These are phyloP conservation scores for Nansenia antarctica DNA, from an alignment of 2,113 vertebrate genomes.

Conservation along the genomic window DNA sequence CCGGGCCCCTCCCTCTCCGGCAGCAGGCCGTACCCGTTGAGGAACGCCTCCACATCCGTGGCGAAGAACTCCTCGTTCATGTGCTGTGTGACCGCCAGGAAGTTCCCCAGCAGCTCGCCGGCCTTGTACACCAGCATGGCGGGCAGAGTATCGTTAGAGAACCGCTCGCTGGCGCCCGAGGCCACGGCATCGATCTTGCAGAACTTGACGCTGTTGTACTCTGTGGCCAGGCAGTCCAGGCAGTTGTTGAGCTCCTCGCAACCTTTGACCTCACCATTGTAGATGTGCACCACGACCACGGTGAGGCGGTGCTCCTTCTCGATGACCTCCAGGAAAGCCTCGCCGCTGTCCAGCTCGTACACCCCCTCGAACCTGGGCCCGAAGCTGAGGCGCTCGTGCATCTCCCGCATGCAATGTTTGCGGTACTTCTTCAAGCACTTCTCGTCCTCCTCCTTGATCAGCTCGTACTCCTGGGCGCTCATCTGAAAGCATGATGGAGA, in stretches of 20 bases:
- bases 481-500: conserved; percentile 75
- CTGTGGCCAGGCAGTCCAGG: conserved; percentile 82
- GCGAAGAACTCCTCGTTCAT: conserved; percentile 91
- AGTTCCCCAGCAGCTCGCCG: conserved; percentile 94
- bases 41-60: conserved; percentile 90
- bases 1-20: conserved; percentile 83
- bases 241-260: conserved; percentile 89
- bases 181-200: conserved; percentile 90
- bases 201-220: conserved; percentile 90
- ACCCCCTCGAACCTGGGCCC: conserved; percentile 87
- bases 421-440: conserved; percentile 89
- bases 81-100: conserved; percentile 86
- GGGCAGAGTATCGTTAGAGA: conserved; percentile 87
- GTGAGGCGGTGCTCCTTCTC: conserved; percentile 90
- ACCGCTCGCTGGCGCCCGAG: conserved; percentile 88
- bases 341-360: conserved; percentile 86
- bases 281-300: conserved; percentile 90
- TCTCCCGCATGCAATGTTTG: conserved; percentile 92
- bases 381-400: conserved; percentile 94
- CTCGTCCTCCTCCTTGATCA: conserved; percentile 91
- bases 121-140: conserved; percentile 92
- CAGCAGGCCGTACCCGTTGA: conserved; percentile 93
- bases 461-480: conserved; percentile 93
- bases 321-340: conserved; percentile 91
- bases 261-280: conserved; percentile 83